Evolutionary conservation across 2,113 vertebrate species (phyloP), one percentile per base, ranked within the genome.

Genomic region (Coryphaenoides rupestris): DNA sequence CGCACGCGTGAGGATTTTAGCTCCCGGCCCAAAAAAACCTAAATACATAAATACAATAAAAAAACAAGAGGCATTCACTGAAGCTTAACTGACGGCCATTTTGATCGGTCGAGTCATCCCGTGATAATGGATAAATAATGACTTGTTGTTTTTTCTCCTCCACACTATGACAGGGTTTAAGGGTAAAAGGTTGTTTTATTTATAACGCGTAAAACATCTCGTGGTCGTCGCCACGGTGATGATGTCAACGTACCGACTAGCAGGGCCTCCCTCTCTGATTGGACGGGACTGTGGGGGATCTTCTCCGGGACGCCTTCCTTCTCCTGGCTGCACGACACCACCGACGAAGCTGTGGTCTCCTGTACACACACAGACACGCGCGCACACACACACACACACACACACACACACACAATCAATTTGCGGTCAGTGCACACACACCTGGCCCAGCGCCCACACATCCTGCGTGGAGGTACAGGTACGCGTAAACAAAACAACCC

Each of bases 201-300:
- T n/a, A n/a, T n/a, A n/a, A n/a, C n/a, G n/a, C n/a, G n/a, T n/a
- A n/a, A n/a, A n/a, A n/a, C n/a, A n/a, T n/a, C n/a, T n/a, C n/a
- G n/a, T n/a, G n/a, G n/a, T n/a, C n/a, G 33, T 40, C 33, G 33
- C 33, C 33, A 40, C 13, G 33, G 33, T 12, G 0, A 40, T 40
- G 33, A 4, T 50, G 47, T n/a, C 47, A n/a, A 17, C 47, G 47
- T 87, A 98, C 96, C 96, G 15, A 98, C 95, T 13, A 98, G 84
- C 45, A 98, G 86, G 21, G 94, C 95, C 76, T 98, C 95, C 19
- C 95, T 92, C 73, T 98, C 95, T 0, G 95, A 97, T 65, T 93
- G 93, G 70, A 98, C 86, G 0, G 94, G 95, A 68, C 90, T 93
- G 45, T 70, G 86, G 63, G 88, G 49, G 0, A 50, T 86, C 87